Evolutionary conservation across 2,113 vertebrate genomes (phyloP).

Genomic region (Heteronetta atricapilla): DNA sequence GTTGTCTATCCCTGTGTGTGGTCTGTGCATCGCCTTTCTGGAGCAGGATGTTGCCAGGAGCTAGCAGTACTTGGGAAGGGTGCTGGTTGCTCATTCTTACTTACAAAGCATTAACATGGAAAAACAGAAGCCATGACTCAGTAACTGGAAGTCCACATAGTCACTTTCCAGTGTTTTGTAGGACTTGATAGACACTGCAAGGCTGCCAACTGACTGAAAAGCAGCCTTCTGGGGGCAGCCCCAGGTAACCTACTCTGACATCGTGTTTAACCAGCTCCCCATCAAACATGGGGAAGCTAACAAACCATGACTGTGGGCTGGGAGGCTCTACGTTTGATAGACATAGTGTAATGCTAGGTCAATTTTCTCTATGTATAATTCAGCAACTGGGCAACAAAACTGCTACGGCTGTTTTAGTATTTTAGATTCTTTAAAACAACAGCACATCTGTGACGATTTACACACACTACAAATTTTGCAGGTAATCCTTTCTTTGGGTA

Average conservation of each 20-base stretch:
- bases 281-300: not conserved
- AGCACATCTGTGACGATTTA: not conserved
- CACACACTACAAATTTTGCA: not conserved
- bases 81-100: not conserved
- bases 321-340: not conserved
- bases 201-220: not conserved
- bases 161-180: not conserved
- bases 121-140: not conserved
- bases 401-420: not conserved
- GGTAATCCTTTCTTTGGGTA: not conserved
- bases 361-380: slow-evolving; percentile 35
- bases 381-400: not conserved
- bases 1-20: rapidly evolving
- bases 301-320: not conserved
- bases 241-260: not conserved
- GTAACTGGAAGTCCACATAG: not conserved
- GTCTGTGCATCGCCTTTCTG: rapidly evolving
- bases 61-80: not conserved
- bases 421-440: slow-evolving; percentile 9
- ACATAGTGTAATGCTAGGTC: not conserved
- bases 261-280: not conserved
- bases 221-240: not conserved
- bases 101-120: not conserved
- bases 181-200: not conserved
- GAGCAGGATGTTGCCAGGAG: not conserved